Conservation (phyloP, 2,797 vertebrate genomes). For the Urophycis tenuis region DNA sequence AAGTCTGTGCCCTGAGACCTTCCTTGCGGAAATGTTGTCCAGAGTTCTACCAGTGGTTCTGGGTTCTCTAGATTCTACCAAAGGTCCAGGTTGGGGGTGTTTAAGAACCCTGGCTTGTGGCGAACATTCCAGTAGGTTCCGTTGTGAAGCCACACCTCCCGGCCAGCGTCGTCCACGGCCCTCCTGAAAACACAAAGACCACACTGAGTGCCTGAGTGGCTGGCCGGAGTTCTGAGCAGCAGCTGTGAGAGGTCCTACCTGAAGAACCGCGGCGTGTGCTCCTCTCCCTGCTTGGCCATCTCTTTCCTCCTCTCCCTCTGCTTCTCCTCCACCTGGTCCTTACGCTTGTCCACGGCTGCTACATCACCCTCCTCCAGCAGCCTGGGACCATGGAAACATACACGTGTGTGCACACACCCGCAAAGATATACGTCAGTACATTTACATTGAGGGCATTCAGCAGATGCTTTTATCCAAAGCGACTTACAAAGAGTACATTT, state of each 20-base stretch:
- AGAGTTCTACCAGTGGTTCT: constrained; percentile 65
- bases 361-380: constrained; percentile 84
- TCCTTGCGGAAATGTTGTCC: neutral
- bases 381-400: constrained; percentile 50
- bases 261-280: constrained; percentile 84
- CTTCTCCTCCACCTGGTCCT: constrained; percentile 84
- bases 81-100: constrained; percentile 76
- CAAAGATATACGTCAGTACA: no score
- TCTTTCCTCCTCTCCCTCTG: constrained; percentile 81
- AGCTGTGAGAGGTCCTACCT: constrained; percentile 64
- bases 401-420: no score
- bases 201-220: no score
- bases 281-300: constrained; percentile 79
- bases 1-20: neutral
- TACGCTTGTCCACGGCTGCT: constrained; percentile 78
- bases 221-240: neutral
- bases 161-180: constrained; percentile 66
- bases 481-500: no score
- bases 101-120: constrained; percentile 76
- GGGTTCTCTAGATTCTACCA: constrained; percentile 65
- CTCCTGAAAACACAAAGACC: no score
- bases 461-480: no score
- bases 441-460: no score
- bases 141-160: constrained; percentile 81
- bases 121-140: constrained; percentile 83